Base-by-base conservation (phyloP, 2,797 vertebrate species). In the Apodemus agrarius region DNA sequence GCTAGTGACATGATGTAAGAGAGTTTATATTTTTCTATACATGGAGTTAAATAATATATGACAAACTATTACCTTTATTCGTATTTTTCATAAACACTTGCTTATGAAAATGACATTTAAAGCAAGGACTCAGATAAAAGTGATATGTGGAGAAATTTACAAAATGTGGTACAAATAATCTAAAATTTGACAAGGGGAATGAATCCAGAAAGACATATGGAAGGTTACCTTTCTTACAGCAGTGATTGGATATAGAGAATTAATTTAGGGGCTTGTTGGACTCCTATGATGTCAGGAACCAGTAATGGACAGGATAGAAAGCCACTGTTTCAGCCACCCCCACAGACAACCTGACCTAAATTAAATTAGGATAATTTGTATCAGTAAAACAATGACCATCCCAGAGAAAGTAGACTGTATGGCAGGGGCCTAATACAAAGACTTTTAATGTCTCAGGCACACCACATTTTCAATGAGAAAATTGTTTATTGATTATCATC, bases 161-260 rank as follows among this genome's bases (percentile, higher is more conserved):
- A 43, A 49, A 85, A 13, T 6, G 10, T 75, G 8, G 31, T 9
- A 80, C 12, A 85, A 9, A 78, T 76, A 46, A 75, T 80, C 2
- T 78, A 93, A 90, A 76, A 74, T 61, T n/a, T 22, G 61, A 43
- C 79, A 81, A 81, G 5, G 90, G 63, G 59, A 91, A 87, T 65
- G 7, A 81, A 40, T 90, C 85, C 24, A 57, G 49, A 24, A 81
- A 82, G 29, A 83, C 52, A 69, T 54, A 75, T 49, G 49, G 75
- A 65, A 80, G 40, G 19, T 52, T 52, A 37, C 22, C 17, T 65
- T 87, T 89, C 82, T 52, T 49, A 43, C 8, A 85, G 37, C 17
- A 89, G 37, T 63, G 85, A 43, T 26, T 57, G 54, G 43, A 94
- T 12, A 74, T 2, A 31, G 19, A 29, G 40, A 94, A 93, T 72